Base-by-base conservation (phyloP, 2,113 vertebrate genomes). In the Felis catus region DNA sequence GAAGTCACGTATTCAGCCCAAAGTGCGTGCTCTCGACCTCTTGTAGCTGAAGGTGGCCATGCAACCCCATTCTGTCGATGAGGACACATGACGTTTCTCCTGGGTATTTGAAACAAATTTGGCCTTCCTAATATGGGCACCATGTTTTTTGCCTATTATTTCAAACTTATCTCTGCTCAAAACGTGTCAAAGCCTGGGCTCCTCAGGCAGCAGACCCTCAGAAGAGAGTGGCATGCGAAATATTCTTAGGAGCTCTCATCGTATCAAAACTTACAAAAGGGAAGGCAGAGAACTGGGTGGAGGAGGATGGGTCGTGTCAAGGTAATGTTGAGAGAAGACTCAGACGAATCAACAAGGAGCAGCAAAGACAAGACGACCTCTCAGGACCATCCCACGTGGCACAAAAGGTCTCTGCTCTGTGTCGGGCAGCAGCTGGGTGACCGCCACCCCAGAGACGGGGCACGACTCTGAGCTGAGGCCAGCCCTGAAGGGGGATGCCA, bases 371-470 rank as follows among this genome's bases (percentile, higher is more conserved):
- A 51, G 39, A 7, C 0, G 21, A 29, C 39, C 16, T 23, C 70
- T n/a, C 58, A 29, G 33, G 51, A 36, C 12, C 9, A 8, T 3
- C 23, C 7, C 29, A 3, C 0, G 23, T n/a, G 29, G 31, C 29
- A n/a, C 36, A 3, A 31, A 29, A 45, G 15, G 1, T 23, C 18
- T 5, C 74, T 55, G 23, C 41, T 51, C 19, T 53, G 3, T 5
- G 9, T 19, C 12, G 7, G 1, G 3, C 16, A 2, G 7, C 36
- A 4, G 9, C 1, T 3, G 16, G 27, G 51, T 31, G 31, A 48
- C 3, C 0, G 1, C 11, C 63, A 19, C 15, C 41, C 80, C 27
- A 9, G 65, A 53, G 4, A 25, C 16, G 0, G 8, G 25, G 27
- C 74, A 8, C 36, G 61, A 51, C 39, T 71, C 36, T 3, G 68